phyloP scores from a whole-genome alignment of 2,797 vertebrate genomes.

The Brotula barbata region DNA sequence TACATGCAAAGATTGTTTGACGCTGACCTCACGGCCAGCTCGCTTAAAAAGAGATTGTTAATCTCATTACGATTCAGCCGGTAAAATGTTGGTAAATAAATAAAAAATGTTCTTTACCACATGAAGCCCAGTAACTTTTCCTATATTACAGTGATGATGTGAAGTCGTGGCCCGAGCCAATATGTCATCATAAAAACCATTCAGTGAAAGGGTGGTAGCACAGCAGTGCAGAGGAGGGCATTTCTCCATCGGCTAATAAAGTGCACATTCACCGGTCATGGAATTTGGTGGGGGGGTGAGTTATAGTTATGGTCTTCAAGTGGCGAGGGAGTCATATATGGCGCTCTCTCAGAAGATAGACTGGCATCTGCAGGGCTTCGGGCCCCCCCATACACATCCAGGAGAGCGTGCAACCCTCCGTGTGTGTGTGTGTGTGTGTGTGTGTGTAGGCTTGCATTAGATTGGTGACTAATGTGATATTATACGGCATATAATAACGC shows the following conservation, averaged over 20 bases:
- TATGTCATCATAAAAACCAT: conserved; percentile 65
- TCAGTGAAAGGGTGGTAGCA: conserved; percentile 58
- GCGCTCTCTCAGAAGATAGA: conserved; percentile 75
- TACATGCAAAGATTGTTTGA: too few species aligned
- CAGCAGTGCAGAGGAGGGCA: conserved; percentile 47
- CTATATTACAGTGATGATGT: conserved; percentile 47
- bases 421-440: conserved; percentile 13
- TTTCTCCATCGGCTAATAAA: conserved; percentile 72
- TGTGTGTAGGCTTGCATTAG: conserved; percentile 17
- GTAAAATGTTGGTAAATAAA: too few species aligned
- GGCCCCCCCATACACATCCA: conserved; percentile 20
- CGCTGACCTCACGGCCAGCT: too few species aligned
- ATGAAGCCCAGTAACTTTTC: conserved; percentile 35
- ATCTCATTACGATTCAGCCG: too few species aligned
- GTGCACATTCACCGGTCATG: conserved; percentile 61
- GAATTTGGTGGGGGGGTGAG: conserved; percentile 57
- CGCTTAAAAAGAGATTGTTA: too few species aligned
- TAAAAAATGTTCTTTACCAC: conserved; percentile 23
- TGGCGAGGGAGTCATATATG: conserved; percentile 71
- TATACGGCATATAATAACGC: conserved; percentile 27
- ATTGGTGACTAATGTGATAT: conserved; percentile 20
- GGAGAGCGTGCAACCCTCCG: conserved; percentile 2
- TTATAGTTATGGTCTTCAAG: conserved; percentile 72
- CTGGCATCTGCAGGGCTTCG: conserved; percentile 67
- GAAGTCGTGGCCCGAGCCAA: conserved; percentile 31